phyloP scores from a whole-genome alignment of 2,797 vertebrate genomes.

The Smutsia gigantea region DNA sequence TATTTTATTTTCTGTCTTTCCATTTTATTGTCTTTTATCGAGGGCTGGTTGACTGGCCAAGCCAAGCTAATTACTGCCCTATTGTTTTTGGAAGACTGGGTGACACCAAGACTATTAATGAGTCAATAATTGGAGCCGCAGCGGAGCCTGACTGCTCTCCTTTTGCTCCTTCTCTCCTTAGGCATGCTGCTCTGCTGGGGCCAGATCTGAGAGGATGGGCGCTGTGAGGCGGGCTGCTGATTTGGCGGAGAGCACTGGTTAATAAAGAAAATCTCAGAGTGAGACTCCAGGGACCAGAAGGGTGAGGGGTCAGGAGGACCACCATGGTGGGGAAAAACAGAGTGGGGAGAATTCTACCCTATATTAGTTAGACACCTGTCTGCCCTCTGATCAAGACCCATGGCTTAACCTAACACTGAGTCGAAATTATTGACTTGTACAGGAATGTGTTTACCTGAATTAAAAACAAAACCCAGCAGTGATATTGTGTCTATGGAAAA shows the following conservation, averaged over 20 bases:
- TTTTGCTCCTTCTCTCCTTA: neutral
- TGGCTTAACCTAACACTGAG: neutral
- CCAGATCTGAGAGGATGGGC: neutral
- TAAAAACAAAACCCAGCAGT: neutral
- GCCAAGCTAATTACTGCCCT: conserved; percentile 62
- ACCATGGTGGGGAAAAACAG: neutral
- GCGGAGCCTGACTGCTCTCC: neutral
- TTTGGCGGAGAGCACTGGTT: neutral
- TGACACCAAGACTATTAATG: conserved; percentile 42
- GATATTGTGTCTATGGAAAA: neutral
- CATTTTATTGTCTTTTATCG: conserved; percentile 65
- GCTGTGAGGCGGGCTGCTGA: neutral
- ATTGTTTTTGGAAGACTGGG: conserved; percentile 63
- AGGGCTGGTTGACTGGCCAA: conserved; percentile 1
- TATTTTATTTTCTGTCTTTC: conserved; percentile 63
- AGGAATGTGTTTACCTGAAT: neutral
- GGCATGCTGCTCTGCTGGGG: neutral
- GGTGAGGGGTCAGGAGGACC: neutral
- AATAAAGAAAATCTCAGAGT: neutral
- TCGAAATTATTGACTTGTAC: neutral
- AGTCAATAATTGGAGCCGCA: neutral
- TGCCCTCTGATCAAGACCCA: neutral
- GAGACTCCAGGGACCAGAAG: neutral
- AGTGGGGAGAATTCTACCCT: neutral
- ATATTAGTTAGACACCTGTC: neutral